phyloP scores from a whole-genome alignment of 2,113 vertebrate genomes.

The Cryptomyrus ogoouensis region DNA sequence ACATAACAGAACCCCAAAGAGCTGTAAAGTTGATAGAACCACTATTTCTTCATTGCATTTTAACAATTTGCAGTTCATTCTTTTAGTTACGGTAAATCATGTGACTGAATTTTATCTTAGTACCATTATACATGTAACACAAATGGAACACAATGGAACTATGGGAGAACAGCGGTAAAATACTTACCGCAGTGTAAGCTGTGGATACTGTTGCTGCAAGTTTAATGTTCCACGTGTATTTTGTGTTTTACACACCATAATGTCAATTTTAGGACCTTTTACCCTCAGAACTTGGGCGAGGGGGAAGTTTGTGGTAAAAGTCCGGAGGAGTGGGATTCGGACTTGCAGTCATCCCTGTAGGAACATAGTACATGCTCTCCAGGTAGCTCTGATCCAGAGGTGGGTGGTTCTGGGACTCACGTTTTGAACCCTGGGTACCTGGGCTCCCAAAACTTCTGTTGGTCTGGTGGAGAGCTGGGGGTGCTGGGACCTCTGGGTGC shows the following conservation, averaged over 20 bases:
- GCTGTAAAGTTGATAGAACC: background rate
- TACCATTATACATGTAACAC: background rate
- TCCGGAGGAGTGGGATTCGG: conserved; percentile 63
- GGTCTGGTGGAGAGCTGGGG: conserved; percentile 49
- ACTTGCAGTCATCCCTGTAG: conserved; percentile 75
- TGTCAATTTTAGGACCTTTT: conserved; percentile 56
- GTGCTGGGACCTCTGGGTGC: conserved; percentile 53
- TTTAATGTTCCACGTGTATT: background rate
- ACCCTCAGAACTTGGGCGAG: conserved; percentile 62
- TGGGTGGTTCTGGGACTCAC: conserved; percentile 59
- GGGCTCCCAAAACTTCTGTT: conserved; percentile 47
- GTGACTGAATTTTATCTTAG: background rate
- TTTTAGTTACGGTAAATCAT: background rate
- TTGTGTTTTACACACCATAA: background rate
- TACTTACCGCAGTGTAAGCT: background rate
- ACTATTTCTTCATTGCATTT: background rate
- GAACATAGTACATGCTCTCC: conserved; percentile 84
- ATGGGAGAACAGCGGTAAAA: background rate
- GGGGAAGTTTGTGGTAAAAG: conserved; percentile 62
- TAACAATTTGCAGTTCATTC: background rate
- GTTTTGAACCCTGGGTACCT: conserved; percentile 55
- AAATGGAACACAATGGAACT: background rate
- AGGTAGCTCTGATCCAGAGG: conserved; percentile 70
- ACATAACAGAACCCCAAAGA: background rate
- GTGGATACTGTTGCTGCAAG: background rate